These are phyloP conservation scores for Poeciliopsis infans DNA, from an alignment of 2,797 vertebrate species.

Conservation along the genomic window DNA sequence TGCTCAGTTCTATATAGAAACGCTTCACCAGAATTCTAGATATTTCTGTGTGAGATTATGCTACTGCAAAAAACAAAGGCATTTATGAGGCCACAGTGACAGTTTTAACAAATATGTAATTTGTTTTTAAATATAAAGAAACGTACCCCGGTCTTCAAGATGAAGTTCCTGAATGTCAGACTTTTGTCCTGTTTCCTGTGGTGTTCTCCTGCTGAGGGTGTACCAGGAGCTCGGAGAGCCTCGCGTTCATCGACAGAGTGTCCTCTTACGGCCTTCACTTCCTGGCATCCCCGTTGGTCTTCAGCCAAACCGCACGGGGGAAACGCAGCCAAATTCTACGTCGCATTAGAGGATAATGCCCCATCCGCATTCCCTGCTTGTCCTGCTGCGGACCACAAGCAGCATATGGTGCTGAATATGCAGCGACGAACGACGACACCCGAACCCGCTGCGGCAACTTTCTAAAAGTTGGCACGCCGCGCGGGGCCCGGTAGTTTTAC, in stretches of 20 bases:
- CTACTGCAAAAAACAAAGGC: background rate
- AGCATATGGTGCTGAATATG: slow-evolving; percentile 60
- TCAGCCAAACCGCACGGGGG: slow-evolving; percentile 35
- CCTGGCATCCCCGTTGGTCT: slow-evolving; percentile 33
- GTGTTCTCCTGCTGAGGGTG: background rate
- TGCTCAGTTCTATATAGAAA: background rate
- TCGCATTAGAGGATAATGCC: slow-evolving; percentile 40
- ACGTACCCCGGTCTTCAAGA: no score
- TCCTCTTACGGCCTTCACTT: slow-evolving; percentile 24
- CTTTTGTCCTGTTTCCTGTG: background rate
- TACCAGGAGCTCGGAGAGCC: background rate
- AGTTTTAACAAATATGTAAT: no score
- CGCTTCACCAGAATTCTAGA: background rate
- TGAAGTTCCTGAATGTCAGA: background rate
- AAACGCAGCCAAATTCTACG: slow-evolving; percentile 37
- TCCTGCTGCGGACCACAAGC: slow-evolving; percentile 40
- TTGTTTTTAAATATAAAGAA: no score
- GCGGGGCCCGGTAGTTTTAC: slow-evolving; percentile 15
- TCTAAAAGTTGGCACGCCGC: slow-evolving; percentile 10
- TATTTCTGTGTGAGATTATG: background rate
- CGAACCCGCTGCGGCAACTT: slow-evolving; percentile 12
- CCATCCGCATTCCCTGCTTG: slow-evolving; percentile 48
- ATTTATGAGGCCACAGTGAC: no score
- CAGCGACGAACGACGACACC: slow-evolving; percentile 34
- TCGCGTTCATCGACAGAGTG: background rate